phyloP scores from a whole-genome alignment of 2,113 vertebrate species.

The Vireo altiloquus region DNA sequence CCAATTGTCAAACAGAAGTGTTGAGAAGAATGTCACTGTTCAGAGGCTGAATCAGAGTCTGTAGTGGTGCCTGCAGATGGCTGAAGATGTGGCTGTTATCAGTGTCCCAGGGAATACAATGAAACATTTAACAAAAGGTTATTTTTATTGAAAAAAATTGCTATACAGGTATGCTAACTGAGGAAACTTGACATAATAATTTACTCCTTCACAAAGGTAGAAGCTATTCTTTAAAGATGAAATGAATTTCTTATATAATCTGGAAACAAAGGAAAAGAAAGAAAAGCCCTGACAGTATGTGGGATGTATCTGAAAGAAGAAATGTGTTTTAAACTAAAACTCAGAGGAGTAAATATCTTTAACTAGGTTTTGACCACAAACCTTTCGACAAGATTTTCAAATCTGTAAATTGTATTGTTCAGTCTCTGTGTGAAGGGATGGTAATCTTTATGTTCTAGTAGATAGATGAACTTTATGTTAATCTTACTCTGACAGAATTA shows the following conservation, averaged over 20 bases:
- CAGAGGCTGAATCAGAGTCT: not conserved
- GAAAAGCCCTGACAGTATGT: conserved; percentile 36
- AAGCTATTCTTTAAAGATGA: conserved; percentile 32
- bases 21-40: not conserved
- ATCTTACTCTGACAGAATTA: not conserved
- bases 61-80: not conserved
- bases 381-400: not conserved
- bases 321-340: conserved; percentile 18
- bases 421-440: not conserved
- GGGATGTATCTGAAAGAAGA: conserved; percentile 28
- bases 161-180: conserved; percentile 10
- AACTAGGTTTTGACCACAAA: conserved; percentile 29
- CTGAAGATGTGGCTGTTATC: conserved; percentile 30
- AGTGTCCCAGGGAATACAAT: not conserved
- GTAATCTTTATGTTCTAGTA: not conserved
- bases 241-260: conserved; percentile 39
- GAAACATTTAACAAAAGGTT: conserved; percentile 36
- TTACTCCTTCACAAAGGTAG: conserved; percentile 28
- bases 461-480: not conserved
- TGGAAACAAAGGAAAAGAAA: conserved; percentile 36
- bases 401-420: conserved; percentile 13
- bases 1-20: not conserved
- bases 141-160: conserved; percentile 21
- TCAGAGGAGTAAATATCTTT: conserved; percentile 36
- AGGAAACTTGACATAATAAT: conserved; percentile 44